Percentiles rank a stretch among this genome's conserved stretches.
These are phyloP conservation scores for Mus pahari DNA, from an alignment of 2,113 vertebrate species.

Conservation along the genomic window DNA sequence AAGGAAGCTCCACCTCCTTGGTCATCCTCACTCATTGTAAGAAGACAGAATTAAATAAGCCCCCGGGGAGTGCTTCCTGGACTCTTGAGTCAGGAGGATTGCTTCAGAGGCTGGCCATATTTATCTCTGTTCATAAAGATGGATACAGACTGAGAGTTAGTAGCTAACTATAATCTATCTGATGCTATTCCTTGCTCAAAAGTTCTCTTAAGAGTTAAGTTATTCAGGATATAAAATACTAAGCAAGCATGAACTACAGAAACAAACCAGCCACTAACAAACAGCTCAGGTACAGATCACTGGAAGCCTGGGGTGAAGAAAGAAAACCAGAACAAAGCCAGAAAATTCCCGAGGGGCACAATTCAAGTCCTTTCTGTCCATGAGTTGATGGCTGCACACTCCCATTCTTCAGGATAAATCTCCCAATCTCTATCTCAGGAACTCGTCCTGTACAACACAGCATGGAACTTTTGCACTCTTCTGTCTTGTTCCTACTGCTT, in stretches of 20 bases:
- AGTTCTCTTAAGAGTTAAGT: background rate
- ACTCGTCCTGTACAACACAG: background rate
- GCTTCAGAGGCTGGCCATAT: background rate
- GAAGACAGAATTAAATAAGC: background rate
- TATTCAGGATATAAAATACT: constrained; percentile 16
- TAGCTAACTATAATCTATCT: background rate
- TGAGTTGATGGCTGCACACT: rapidly evolving
- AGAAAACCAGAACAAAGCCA: background rate
- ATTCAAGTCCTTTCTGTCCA: background rate
- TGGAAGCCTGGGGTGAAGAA: background rate
- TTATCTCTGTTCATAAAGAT: background rate
- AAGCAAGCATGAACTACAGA: background rate
- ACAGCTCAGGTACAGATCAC: background rate
- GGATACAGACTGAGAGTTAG: background rate
- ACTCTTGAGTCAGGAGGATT: background rate
- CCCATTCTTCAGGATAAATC: background rate
- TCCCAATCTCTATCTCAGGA: background rate
- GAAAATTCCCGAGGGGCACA: background rate
- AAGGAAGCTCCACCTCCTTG: background rate
- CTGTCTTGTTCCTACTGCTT: background rate
- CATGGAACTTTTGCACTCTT: background rate
- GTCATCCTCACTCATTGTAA: constrained; percentile 1
- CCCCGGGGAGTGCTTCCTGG: background rate
- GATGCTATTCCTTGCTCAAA: background rate
- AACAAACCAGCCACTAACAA: background rate